Percentiles rank a stretch among this genome's conserved stretches.
These are phyloP conservation scores for Hirundichthys speculiger DNA, from an alignment of 2,113 vertebrate species.

Conservation along the genomic window DNA sequence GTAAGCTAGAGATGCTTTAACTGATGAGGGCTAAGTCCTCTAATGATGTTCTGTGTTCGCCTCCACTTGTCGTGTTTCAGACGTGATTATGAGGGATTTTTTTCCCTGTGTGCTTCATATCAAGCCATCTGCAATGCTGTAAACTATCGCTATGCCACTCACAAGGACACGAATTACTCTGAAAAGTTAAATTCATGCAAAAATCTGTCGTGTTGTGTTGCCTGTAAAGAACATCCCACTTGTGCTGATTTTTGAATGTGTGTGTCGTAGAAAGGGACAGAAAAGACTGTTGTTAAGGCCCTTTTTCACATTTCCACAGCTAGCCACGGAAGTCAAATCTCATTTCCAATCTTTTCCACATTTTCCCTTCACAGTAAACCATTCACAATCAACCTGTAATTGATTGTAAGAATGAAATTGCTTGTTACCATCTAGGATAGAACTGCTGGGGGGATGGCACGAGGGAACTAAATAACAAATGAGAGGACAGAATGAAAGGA, in stretches of 20 bases:
- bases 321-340: slow-evolving; percentile 44
- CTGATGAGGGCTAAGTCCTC: slow-evolving; percentile 27
- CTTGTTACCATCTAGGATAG: slow-evolving; percentile 50
- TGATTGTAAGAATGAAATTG: slow-evolving; percentile 73
- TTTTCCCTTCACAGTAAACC: slow-evolving; percentile 47
- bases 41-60: slow-evolving; percentile 30
- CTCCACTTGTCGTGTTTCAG: slow-evolving; percentile 45
- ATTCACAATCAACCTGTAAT: slow-evolving; percentile 68
- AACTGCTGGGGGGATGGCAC: slow-evolving; percentile 39
- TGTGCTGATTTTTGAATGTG: slow-evolving; percentile 19
- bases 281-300: slow-evolving; percentile 12
- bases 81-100: slow-evolving; percentile 39
- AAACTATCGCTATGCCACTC: slow-evolving; percentile 55
- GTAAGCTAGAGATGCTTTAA: slow-evolving; percentile 46
- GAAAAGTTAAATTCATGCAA: slow-evolving; percentile 61
- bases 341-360: slow-evolving; percentile 49
- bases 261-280: slow-evolving; percentile 19
- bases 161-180: slow-evolving; percentile 57
- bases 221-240: slow-evolving; percentile 43
- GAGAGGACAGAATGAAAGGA: slow-evolving; percentile 75
- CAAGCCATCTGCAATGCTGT: slow-evolving; percentile 67
- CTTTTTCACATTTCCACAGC: slow-evolving; percentile 20
- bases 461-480: slow-evolving; percentile 72
- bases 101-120: slow-evolving; percentile 37
- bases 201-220: slow-evolving; percentile 60